Evolutionary conservation across 1,140 invertebrate genomes (phyloP).

Genomic region (Pseudobourletiella spinata): DNA sequence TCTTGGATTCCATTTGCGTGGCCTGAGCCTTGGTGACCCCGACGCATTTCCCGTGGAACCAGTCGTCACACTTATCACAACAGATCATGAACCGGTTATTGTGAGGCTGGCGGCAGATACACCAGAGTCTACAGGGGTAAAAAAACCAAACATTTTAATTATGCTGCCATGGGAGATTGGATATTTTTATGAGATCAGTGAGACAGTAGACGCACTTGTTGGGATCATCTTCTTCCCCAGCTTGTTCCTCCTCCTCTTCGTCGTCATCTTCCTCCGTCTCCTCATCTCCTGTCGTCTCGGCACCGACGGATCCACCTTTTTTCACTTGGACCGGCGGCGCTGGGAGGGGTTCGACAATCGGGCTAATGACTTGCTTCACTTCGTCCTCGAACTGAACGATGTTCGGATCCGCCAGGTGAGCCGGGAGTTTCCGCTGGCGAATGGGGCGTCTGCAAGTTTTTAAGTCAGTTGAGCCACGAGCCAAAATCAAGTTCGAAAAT

Average conservation of each 20-base stretch:
- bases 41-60: conserved; percentile 95
- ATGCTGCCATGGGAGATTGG: too few species aligned
- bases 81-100: conserved; percentile 97
- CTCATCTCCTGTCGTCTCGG: conserved; percentile 26
- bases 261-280: conserved; percentile 25
- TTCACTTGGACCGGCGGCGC: too few species aligned
- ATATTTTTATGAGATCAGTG: too few species aligned
- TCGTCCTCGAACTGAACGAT: conserved; percentile 40
- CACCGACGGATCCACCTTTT: too few species aligned
- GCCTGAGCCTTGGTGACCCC: conserved; percentile 84
- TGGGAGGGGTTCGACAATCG: neutral
- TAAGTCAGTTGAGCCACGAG: too few species aligned
- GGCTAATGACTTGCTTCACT: neutral
- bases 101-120: conserved; percentile 88
- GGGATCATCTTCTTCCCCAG: conserved; percentile 83
- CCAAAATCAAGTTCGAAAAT: neutral
- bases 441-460: conserved; percentile 44
- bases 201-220: too few species aligned
- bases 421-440: conserved; percentile 56
- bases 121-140: conserved; percentile 61
- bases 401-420: conserved; percentile 47
- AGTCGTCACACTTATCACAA: conserved; percentile 91
- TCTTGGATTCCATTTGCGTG: conserved; percentile 77
- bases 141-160: neutral
- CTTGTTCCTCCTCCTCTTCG: conserved; percentile 41